Evolutionary conservation across 2,113 vertebrate genomes (phyloP).

Genomic region (Callochromis pleurospilus): DNA sequence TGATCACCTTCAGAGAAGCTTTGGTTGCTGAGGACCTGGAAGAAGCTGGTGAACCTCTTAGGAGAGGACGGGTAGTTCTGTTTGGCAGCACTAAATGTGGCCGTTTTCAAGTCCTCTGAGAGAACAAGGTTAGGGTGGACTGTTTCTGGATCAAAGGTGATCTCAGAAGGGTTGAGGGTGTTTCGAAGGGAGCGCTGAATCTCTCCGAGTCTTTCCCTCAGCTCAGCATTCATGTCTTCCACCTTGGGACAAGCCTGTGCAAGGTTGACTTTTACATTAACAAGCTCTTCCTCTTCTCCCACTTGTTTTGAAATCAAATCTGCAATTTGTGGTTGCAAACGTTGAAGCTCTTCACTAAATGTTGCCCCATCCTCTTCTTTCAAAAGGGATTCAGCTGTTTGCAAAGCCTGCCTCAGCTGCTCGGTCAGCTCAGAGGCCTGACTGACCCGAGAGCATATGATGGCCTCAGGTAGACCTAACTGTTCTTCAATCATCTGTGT

Average conservation of each 20-base stretch:
- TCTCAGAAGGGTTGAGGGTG: slow-evolving; percentile 69
- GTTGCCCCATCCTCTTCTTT: slow-evolving; percentile 24
- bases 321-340: slow-evolving; percentile 24
- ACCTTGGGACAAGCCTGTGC: slow-evolving; percentile 35
- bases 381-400: slow-evolving; percentile 37
- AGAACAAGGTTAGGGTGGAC: slow-evolving; percentile 69
- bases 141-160: slow-evolving; percentile 70
- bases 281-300: background rate
- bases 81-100: slow-evolving; percentile 53
- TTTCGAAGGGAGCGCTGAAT: slow-evolving; percentile 56
- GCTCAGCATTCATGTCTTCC: slow-evolving; percentile 44
- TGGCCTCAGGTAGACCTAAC: slow-evolving; percentile 48
- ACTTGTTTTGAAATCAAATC: slow-evolving; percentile 20
- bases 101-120: slow-evolving; percentile 67
- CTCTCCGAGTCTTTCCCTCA: slow-evolving; percentile 44
- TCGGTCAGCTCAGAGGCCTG: slow-evolving; percentile 17
- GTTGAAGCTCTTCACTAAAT: slow-evolving; percentile 18
- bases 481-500: slow-evolving; percentile 51
- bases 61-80: slow-evolving; percentile 50
- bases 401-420: slow-evolving; percentile 46
- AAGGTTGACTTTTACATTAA: slow-evolving; percentile 6
- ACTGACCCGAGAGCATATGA: background rate
- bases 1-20: slow-evolving; percentile 68
- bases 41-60: slow-evolving; percentile 67
- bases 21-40: slow-evolving; percentile 71